Evolutionary conservation across 2,797 vertebrate species (phyloP).

Genomic region (Sarcoramphus papa): DNA sequence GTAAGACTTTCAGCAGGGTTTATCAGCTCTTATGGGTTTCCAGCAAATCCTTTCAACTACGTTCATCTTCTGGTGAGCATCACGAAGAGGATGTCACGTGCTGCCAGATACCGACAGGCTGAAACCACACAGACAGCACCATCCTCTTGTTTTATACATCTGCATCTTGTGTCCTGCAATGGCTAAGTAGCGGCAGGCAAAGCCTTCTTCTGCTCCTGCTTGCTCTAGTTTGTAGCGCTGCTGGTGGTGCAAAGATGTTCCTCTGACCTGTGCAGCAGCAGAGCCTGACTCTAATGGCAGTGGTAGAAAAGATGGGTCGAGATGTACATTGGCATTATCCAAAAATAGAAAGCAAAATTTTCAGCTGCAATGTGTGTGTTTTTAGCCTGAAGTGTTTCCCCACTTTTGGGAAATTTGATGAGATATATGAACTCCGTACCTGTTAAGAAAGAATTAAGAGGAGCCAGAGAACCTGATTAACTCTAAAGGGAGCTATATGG

Average conservation of each 20-base stretch:
- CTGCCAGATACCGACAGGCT: not conserved
- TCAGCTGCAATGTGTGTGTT: not conserved
- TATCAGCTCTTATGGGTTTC: not conserved
- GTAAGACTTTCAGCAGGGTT: not conserved
- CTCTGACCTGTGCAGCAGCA: not conserved
- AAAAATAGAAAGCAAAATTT: not conserved
- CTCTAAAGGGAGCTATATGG: not conserved
- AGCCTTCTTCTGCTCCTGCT: not conserved
- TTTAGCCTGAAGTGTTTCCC: not conserved
- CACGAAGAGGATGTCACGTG: not conserved
- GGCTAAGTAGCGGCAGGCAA: not conserved
- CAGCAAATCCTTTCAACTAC: not conserved
- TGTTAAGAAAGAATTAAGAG: not conserved
- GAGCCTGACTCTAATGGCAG: not conserved
- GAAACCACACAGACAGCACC: not conserved
- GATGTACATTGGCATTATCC: not conserved
- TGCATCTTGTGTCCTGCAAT: not conserved
- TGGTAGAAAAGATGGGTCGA: not conserved
- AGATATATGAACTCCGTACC: not conserved
- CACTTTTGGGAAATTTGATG: not conserved
- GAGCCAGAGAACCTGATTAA: not conserved
- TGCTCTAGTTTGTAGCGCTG: not conserved
- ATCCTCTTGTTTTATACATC: not conserved
- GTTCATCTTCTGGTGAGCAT: not conserved
- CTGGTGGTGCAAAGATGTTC: not conserved